Base-by-base conservation (phyloP, 2,113 vertebrate species). In the Lepidiolamprologus cunningtoni region DNA sequence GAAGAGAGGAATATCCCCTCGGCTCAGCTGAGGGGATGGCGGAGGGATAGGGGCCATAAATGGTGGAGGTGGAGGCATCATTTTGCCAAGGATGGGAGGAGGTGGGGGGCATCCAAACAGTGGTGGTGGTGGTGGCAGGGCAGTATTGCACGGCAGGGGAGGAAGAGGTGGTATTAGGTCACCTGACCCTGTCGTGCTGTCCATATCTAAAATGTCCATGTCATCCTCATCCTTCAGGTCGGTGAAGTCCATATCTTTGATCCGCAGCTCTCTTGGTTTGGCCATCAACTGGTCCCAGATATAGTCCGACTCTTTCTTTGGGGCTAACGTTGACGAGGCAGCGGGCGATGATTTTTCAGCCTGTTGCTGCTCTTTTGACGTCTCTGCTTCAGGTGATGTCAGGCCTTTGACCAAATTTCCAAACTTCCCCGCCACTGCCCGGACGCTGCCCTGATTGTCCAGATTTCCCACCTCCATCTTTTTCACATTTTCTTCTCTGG, bases 241-340 rank as follows among this genome's bases (percentile, higher is more conserved):
- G 0, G 98, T 99, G 95, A 99, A 99, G 95, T 99, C 98, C 97
- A 99, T 98, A 82, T 99, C 98, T 96, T 98, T 99, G 92, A 99
- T 99, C 85, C 97, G 97, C 86, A 99, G 97, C 96, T 99, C 98
- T 85, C 97, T 96, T 19, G 98, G 98, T 28, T 96, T 93, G 76
- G 98, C 98, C 98, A 99, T 97, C 87, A 99, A 97, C 96, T 99
- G 98, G 95, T 99, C 98, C 98, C 98, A 99, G 94, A 99, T 99
- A 63, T 98, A 97, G 89, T 99, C 98, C 0, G 98, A 99, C 94
- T 99, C 98, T 9, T 98, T 97, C 93, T 97, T 96, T 0, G 94
- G 93, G 1, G 95, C 92, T 35, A 82, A 35, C 16, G 93, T 71
- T 5, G 93, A 84, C 2, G 92, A 80, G n/a, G 93, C 81, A 6